These are phyloP conservation scores for Campodea augens DNA, from an alignment of 1,140 invertebrate species.

Conservation along the genomic window DNA sequence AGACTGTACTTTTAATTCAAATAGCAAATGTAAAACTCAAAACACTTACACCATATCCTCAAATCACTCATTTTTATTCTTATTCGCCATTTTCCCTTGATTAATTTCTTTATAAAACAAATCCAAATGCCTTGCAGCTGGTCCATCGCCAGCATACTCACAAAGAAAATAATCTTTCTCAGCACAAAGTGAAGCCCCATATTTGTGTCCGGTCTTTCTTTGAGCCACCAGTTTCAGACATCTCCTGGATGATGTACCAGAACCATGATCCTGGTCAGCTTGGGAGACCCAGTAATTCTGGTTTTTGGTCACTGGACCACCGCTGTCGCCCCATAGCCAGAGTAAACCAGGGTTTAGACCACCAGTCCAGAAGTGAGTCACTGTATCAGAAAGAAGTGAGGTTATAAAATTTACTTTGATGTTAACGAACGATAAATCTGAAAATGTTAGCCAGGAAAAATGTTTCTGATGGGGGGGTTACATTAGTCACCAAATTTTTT, in stretches of 20 bases:
- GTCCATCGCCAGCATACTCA: not conserved
- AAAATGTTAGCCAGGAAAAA: not conserved
- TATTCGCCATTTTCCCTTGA: not conserved
- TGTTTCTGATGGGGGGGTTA: not conserved
- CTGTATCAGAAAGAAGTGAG: not conserved
- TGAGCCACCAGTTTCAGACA: not conserved
- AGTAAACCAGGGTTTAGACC: not conserved
- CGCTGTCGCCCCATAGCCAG: not conserved
- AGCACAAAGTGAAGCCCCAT: not conserved
- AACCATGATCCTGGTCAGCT: not conserved
- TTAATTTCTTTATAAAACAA: not conserved
- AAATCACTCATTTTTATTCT: no score
- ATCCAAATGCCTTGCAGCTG: not conserved
- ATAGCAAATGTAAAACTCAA: no score
- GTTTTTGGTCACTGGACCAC: not conserved
- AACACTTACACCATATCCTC: no score
- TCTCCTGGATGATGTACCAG: not conserved
- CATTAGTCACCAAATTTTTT: no score
- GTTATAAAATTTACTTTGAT: not conserved
- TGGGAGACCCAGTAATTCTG: not conserved
- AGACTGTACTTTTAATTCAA: no score
- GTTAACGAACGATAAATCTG: not conserved
- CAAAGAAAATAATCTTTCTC: not conserved
- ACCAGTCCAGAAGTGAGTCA: not conserved
- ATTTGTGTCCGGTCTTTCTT: not conserved